Conservation (phyloP, 2,797 vertebrate genomes). For the Micrastur ruficollis region DNA sequence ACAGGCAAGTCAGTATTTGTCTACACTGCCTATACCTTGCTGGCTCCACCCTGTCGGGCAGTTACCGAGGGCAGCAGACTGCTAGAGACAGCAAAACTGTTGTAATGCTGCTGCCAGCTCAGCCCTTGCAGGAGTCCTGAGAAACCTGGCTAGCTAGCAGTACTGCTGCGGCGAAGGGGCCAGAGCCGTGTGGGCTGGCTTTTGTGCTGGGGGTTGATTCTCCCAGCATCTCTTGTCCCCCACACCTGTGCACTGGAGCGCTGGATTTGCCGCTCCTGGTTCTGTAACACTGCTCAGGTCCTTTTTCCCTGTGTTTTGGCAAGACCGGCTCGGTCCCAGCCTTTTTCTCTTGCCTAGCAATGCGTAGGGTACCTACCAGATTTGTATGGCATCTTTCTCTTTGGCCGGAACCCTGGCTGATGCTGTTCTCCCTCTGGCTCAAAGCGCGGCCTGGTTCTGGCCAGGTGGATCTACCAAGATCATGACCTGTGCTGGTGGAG, state of each 20-base stretch:
- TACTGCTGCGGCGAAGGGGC: not conserved
- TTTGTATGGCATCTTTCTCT: not conserved
- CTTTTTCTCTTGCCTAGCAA: not conserved
- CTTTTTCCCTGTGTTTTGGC: not conserved
- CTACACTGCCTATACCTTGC: not conserved
- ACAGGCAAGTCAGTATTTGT: not conserved
- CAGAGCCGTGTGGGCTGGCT: accelerated
- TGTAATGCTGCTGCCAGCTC: not conserved
- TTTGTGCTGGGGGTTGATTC: not conserved
- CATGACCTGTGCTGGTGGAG: not conserved
- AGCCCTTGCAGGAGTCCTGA: not conserved
- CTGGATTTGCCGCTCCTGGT: not conserved
- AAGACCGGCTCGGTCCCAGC: not conserved
- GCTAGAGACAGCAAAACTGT: not conserved
- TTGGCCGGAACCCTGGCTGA: not conserved
- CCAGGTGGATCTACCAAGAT: not conserved
- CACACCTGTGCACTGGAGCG: accelerated
- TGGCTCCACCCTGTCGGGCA: not conserved
- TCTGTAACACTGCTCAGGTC: not conserved
- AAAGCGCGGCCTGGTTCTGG: not conserved
- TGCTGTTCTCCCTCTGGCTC: not conserved
- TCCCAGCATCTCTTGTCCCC: not conserved
- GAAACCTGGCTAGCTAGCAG: not conserved
- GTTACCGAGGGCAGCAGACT: not conserved
- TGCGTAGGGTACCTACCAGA: accelerated